phyloP scores from a whole-genome alignment of 35 echinoderm and acorn worm species.

The Ptychodera flava region DNA sequence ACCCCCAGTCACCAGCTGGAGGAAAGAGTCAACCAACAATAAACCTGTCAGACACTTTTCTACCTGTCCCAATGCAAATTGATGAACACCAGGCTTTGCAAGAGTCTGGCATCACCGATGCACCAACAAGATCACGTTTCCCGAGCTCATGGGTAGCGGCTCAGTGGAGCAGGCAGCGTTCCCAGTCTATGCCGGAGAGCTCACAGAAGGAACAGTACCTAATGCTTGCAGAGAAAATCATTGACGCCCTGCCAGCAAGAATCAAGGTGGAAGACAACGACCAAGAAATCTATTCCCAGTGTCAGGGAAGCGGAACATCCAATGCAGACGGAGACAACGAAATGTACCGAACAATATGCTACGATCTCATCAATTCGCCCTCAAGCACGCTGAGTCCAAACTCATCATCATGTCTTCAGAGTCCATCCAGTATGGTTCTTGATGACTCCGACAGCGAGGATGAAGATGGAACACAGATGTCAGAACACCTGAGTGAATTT shows the following conservation, averaged over 20 bases:
- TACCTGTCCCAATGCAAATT: not conserved
- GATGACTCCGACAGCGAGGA: not conserved
- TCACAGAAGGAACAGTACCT: constrained; percentile 77
- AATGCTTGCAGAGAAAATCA: constrained; percentile 86
- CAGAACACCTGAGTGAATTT: not conserved
- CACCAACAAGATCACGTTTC: not conserved
- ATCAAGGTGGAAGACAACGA: constrained; percentile 58
- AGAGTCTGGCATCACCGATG: not conserved
- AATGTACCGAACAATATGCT: not conserved
- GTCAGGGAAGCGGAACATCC: not conserved
- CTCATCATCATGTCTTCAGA: not conserved
- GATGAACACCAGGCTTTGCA: not conserved
- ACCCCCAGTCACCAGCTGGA: not conserved
- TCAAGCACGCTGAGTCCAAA: not conserved
- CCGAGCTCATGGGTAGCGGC: not conserved
- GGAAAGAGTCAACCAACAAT: not conserved
- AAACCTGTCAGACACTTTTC: not conserved
- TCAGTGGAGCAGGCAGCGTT: not conserved
- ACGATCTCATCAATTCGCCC: not conserved
- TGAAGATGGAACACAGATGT: not conserved
- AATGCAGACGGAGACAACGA: not conserved
- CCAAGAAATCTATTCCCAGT: not conserved
- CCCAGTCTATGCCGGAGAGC: not conserved
- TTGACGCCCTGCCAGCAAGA: constrained; percentile 81
- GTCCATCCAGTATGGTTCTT: not conserved